phyloP scores from a whole-genome alignment of 2,797 vertebrate species.

The Chelon labrosus region DNA sequence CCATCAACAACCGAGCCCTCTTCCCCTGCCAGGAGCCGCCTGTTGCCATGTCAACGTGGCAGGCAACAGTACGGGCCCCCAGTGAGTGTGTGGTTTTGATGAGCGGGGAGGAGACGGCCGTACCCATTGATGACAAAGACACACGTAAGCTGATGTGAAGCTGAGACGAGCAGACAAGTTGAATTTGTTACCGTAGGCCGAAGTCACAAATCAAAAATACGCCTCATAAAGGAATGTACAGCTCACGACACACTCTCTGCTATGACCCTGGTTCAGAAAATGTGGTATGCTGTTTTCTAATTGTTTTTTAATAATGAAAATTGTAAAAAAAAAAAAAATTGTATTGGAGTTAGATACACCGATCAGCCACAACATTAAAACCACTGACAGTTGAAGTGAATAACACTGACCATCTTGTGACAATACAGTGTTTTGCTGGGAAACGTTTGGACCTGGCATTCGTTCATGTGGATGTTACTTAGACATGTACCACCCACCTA shows the following conservation, averaged over 20 bases:
- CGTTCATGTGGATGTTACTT: no score
- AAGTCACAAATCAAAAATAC: neutral
- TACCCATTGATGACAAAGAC: slow-evolving; percentile 71
- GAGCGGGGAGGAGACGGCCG: slow-evolving; percentile 93
- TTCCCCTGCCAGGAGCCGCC: slow-evolving; percentile 98
- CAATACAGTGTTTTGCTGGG: no score
- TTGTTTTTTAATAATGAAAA: no score
- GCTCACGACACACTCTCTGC: no score
- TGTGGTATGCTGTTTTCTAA: neutral
- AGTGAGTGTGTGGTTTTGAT: slow-evolving; percentile 91
- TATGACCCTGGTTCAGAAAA: neutral
- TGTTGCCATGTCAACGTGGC: slow-evolving; percentile 98
- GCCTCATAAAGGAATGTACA: no score
- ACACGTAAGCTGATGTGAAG: slow-evolving; percentile 71
- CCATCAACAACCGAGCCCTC: slow-evolving; percentile 98
- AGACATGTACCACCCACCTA: no score
- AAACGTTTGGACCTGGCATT: no score
- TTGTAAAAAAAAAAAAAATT: no score
- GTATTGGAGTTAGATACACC: no score
- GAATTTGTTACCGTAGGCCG: neutral
- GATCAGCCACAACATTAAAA: no score
- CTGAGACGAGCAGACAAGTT: slow-evolving; percentile 9
- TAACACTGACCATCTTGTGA: no score
- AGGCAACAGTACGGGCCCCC: slow-evolving; percentile 89
- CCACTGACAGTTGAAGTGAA: no score